These are phyloP conservation scores for Glossophaga mutica DNA, from an alignment of 2,797 vertebrate genomes.

Conservation along the genomic window DNA sequence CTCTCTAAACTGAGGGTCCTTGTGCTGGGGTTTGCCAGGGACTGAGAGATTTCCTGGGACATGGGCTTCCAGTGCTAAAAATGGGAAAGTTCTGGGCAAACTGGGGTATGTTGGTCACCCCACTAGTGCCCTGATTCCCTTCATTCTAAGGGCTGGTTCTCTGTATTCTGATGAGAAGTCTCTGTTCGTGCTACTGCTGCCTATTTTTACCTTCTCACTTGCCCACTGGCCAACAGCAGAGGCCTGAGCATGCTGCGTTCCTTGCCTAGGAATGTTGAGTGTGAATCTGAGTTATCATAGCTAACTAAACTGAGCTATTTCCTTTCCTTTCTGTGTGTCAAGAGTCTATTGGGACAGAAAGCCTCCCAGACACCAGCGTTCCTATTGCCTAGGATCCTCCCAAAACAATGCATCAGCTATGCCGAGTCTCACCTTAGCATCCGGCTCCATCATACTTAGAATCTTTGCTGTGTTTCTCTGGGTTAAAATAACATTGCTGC, in stretches of 20 bases:
- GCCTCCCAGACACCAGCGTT: neutral
- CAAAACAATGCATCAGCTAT: neutral
- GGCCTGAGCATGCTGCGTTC: neutral
- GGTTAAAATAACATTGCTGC: neutral
- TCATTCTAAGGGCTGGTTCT: neutral
- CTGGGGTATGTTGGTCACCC: fast-evolving
- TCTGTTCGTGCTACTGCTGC: neutral
- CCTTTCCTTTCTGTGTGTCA: neutral
- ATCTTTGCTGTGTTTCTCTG: neutral
- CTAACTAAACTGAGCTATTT: neutral
- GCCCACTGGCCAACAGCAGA: neutral
- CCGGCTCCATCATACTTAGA: neutral
- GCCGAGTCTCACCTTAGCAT: neutral
- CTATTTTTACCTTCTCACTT: neutral
- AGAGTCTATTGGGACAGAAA: neutral
- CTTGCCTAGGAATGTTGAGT: neutral
- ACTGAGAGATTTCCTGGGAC: neutral
- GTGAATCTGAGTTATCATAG: neutral
- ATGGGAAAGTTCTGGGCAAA: neutral
- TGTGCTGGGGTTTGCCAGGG: neutral
- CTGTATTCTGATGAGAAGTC: neutral
- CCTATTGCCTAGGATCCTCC: neutral
- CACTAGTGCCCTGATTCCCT: neutral
- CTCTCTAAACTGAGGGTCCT: neutral
- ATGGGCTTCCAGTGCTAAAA: neutral